Percentiles rank a stretch among this genome's conserved stretches.
These are phyloP conservation scores for Varecia variegata DNA, from an alignment of 2,797 vertebrate genomes.

Conservation along the genomic window DNA sequence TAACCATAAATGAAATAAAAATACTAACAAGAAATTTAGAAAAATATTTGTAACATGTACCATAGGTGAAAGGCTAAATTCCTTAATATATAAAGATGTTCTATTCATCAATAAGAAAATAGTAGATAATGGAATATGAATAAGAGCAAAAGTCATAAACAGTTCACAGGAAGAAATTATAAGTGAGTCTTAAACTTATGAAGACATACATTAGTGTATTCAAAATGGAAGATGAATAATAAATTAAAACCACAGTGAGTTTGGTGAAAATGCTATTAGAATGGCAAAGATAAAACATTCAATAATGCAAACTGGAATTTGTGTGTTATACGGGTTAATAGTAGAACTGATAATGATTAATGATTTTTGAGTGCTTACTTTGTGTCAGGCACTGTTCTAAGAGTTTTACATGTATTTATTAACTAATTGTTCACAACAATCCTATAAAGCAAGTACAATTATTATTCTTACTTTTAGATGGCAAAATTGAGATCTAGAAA, in stretches of 20 bases:
- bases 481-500: background rate
- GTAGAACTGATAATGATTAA: background rate
- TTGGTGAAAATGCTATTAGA: background rate
- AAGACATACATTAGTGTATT: background rate
- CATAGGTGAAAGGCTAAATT: background rate
- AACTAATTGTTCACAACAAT: background rate
- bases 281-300: background rate
- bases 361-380: background rate
- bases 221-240: background rate
- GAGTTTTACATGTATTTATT: background rate
- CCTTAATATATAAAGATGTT: background rate
- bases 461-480: background rate
- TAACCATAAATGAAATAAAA: slow-evolving; percentile 30
- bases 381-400: background rate
- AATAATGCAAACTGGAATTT: background rate
- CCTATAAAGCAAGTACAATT: background rate
- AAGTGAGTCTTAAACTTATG: background rate
- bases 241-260: background rate
- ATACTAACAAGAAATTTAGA: background rate
- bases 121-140: background rate
- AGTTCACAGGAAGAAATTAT: background rate
- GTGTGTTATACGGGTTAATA: background rate
- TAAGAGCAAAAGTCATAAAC: background rate
- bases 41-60: background rate
- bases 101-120: background rate